These are phyloP conservation scores for Drosophila bocqueti DNA, from an alignment of 1,140 invertebrate species.

Conservation along the genomic window DNA sequence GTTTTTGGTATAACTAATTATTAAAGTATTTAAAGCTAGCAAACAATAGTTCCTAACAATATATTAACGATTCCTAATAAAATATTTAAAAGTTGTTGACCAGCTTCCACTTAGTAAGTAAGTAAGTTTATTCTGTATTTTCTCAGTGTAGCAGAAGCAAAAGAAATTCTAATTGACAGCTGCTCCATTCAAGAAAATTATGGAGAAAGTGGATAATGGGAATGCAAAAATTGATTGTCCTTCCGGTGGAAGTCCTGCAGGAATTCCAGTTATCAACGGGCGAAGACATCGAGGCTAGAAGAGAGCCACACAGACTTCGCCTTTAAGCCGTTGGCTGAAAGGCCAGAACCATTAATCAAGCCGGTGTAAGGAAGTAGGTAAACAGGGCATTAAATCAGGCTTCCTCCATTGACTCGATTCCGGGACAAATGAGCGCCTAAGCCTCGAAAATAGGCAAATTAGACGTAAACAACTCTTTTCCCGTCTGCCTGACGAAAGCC, in stretches of 20 bases:
- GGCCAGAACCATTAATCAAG: slow-evolving; percentile 54
- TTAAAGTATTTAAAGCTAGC: background rate
- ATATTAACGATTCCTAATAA: background rate
- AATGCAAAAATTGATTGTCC: slow-evolving; percentile 46
- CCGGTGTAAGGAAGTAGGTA: slow-evolving; percentile 45
- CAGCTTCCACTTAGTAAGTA: too few species aligned
- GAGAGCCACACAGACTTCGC: background rate
- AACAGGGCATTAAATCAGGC: slow-evolving; percentile 64
- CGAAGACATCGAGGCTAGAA: slow-evolving; percentile 1
- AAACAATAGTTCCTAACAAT: too few species aligned
- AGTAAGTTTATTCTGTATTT: background rate
- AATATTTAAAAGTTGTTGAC: background rate
- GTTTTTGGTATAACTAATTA: background rate
- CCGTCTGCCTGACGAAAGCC: slow-evolving; percentile 30
- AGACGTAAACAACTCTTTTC: slow-evolving; percentile 69
- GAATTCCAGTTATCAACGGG: slow-evolving; percentile 17
- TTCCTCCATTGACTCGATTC: slow-evolving; percentile 16
- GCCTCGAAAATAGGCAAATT: slow-evolving; percentile 70
- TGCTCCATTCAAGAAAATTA: slow-evolving; percentile 48
- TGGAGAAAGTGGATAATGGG: slow-evolving; percentile 24
- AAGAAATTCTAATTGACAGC: slow-evolving; percentile 47
- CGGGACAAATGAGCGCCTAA: slow-evolving; percentile 67
- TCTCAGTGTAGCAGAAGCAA: slow-evolving; percentile 1
- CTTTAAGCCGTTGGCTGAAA: slow-evolving; percentile 16
- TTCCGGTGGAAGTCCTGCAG: slow-evolving; percentile 28